These are phyloP conservation scores for Ormyrus labotus DNA, from an alignment of 2,888 invertebrate species.

Conservation along the genomic window DNA sequence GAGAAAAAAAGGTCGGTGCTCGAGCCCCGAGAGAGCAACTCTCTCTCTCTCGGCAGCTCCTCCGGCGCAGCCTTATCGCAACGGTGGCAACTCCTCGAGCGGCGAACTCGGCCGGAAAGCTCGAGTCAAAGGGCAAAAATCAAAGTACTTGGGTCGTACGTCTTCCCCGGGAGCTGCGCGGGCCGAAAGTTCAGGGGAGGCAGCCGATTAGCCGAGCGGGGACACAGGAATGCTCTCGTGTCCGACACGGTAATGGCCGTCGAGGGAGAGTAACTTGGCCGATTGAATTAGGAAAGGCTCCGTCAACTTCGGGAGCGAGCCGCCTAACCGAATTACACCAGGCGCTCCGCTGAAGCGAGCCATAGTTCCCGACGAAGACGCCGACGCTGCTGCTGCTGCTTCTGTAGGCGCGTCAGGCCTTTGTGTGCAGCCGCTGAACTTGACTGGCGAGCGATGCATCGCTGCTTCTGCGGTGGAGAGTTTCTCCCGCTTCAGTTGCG, in stretches of 20 bases:
- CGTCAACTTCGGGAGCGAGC: conserved; percentile 58
- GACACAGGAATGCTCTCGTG: conserved; percentile 39
- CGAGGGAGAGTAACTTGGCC: conserved; percentile 62
- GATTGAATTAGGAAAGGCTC: conserved; percentile 66
- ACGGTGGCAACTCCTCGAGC: background rate
- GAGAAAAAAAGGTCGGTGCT: no score
- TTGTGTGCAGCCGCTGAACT: no score
- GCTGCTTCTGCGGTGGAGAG: no score
- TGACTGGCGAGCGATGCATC: no score
- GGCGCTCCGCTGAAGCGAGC: background rate
- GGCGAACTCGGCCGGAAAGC: background rate
- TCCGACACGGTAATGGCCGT: conserved; percentile 30
- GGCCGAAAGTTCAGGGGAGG: conserved; percentile 24
- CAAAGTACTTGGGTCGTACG: background rate
- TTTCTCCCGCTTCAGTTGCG: no score
- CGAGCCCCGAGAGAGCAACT: no score
- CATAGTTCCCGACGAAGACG: background rate
- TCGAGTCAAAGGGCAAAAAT: conserved; percentile 15
- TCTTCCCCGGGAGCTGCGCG: background rate
- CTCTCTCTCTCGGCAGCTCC: no score
- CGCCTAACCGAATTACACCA: conserved; percentile 26
- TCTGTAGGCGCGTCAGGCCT: background rate
- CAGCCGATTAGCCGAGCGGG: background rate
- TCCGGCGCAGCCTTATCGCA: no score
- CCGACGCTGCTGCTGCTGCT: no score